phyloP scores from a whole-genome alignment of 2,888 invertebrate genomes.

The Barypeithes pellucidus region DNA sequence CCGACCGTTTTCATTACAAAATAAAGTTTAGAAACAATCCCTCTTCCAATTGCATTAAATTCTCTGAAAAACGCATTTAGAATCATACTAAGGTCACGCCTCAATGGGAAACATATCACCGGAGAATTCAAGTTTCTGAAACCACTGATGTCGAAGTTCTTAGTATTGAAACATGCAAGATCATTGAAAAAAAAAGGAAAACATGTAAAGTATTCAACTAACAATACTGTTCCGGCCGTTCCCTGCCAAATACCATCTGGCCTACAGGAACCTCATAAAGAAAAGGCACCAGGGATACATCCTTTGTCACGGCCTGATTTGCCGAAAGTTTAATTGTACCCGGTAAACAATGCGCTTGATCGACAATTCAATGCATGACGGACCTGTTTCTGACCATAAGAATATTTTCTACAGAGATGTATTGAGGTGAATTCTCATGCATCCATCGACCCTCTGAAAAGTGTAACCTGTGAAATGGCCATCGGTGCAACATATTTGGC shows the following conservation, averaged over 20 bases:
- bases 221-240: constrained; percentile 8
- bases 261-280: constrained; percentile 25
- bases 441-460: too few species aligned
- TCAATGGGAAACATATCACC: too few species aligned
- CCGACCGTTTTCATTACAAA: too few species aligned
- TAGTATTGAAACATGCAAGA: background rate
- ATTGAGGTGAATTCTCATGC: background rate
- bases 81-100: too few species aligned
- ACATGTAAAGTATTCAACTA: constrained; percentile 1
- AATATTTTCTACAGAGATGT: constrained; percentile 40
- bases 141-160: background rate
- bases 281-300: constrained; percentile 43
- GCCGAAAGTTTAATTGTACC: constrained; percentile 67
- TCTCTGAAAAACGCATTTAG: too few species aligned
- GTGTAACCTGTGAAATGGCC: too few species aligned
- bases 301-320: constrained; percentile 63
- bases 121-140: too few species aligned
- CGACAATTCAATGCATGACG: constrained; percentile 67
- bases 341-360: constrained; percentile 66
- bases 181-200: constrained; percentile 7
- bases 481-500: too few species aligned
- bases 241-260: constrained; percentile 21
- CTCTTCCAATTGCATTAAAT: too few species aligned
- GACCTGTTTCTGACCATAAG: constrained; percentile 63
- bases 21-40: too few species aligned